These are phyloP conservation scores for Gracilinanus agilis DNA, from an alignment of 2,113 vertebrate genomes.

Conservation along the genomic window DNA sequence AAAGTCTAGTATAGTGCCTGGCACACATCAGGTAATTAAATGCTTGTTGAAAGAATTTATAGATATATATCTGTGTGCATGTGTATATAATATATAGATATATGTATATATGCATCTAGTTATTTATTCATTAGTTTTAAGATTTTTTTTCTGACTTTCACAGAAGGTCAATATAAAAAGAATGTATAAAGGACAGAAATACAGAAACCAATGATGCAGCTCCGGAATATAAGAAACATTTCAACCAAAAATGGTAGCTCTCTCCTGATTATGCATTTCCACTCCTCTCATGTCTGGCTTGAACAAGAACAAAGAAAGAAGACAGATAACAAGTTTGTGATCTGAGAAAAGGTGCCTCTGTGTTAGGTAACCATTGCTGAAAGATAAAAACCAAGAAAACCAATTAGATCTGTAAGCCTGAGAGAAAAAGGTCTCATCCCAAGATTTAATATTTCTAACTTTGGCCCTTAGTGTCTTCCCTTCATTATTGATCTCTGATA, in stretches of 20 bases:
- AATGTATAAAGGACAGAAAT: slow-evolving; percentile 21
- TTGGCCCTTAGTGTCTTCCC: slow-evolving; percentile 65
- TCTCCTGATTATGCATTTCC: slow-evolving; percentile 49
- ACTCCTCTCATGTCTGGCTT: slow-evolving; percentile 54
- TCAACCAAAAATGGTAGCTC: background rate
- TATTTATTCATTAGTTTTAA: background rate
- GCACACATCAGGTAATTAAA: background rate
- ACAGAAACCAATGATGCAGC: slow-evolving; percentile 18
- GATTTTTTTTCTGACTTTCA: background rate
- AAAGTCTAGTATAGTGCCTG: background rate
- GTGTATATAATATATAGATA: background rate
- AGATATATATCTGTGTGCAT: background rate
- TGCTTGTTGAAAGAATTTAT: background rate
- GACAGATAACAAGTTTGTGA: slow-evolving; percentile 52
- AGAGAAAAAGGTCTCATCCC: slow-evolving; percentile 69
- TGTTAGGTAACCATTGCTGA: slow-evolving; percentile 63
- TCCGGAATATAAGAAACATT: background rate
- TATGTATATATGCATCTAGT: background rate
- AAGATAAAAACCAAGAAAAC: slow-evolving; percentile 74
- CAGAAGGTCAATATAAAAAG: slow-evolving; percentile 23
- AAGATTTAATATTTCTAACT: slow-evolving; percentile 76
- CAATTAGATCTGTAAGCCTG: slow-evolving; percentile 73
- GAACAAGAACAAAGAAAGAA: slow-evolving; percentile 44
- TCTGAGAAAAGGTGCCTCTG: slow-evolving; percentile 51
- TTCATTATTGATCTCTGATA: slow-evolving; percentile 74